These are phyloP conservation scores for Chromobotia macracanthus DNA, from an alignment of 2,797 vertebrate species.

Conservation along the genomic window DNA sequence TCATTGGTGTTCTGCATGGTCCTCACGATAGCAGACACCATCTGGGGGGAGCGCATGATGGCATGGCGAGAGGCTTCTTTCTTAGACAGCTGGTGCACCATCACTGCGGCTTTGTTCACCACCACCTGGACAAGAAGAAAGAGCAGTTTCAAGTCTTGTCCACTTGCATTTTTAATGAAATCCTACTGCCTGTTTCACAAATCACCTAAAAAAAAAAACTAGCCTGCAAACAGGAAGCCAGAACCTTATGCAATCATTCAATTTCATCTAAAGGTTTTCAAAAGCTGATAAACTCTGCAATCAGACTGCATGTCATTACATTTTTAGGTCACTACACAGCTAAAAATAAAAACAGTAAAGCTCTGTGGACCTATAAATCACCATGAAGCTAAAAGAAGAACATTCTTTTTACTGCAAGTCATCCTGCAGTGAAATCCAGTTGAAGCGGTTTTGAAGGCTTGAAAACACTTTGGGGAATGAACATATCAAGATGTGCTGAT, in stretches of 20 bases:
- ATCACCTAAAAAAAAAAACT: no score
- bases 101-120: conserved; percentile 97
- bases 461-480: background rate
- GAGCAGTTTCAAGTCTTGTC: background rate
- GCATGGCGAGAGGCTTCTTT: conserved; percentile 98
- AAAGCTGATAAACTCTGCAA: no score
- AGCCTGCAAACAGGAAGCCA: no score
- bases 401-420: background rate
- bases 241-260: no score
- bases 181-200: no score
- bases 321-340: background rate
- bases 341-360: conserved; percentile 14
- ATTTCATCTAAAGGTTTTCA: no score
- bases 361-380: background rate
- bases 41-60: conserved; percentile 97
- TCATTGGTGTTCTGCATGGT: conserved; percentile 98
- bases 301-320: background rate
- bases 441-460: background rate
- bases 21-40: conserved; percentile 97
- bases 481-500: background rate
- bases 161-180: no score
- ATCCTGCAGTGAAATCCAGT: background rate
- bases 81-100: conserved; percentile 99
- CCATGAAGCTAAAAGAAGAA: background rate
- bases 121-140: conserved; percentile 82